phyloP scores from a whole-genome alignment of 92 coral and sea anemone species.

The Heliopora coerulea region DNA sequence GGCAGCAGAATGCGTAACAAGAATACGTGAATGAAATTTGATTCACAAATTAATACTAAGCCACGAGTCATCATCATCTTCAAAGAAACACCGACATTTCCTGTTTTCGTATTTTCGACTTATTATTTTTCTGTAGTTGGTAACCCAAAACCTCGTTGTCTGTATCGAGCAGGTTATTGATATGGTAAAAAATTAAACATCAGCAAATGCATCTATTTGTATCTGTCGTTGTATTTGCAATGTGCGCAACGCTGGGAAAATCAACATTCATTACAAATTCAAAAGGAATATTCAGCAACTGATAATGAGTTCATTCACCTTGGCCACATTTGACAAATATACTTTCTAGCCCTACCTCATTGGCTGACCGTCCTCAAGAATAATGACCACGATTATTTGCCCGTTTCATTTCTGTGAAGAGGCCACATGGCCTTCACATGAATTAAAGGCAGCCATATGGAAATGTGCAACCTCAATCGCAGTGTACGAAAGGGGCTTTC shows the following conservation, averaged over 20 bases:
- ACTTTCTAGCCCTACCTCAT: too few species aligned
- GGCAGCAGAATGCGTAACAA: too few species aligned
- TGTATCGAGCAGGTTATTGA: too few species aligned
- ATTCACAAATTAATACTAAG: background rate
- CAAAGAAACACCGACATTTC: constrained; percentile 27
- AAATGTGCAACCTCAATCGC: background rate
- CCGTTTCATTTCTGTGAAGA: too few species aligned
- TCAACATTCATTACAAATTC: constrained; percentile 7
- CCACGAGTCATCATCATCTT: constrained; percentile 31
- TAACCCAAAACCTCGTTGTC: too few species aligned
- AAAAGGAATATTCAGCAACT: constrained; percentile 2
- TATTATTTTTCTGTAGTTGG: too few species aligned
- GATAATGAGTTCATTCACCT: constrained; percentile 5
- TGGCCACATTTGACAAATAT: background rate
- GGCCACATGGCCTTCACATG: too few species aligned
- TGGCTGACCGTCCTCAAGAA: too few species aligned
- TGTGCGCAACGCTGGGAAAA: background rate
- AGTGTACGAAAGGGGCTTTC: constrained; percentile 1
- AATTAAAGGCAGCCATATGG: background rate
- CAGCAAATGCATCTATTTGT: too few species aligned
- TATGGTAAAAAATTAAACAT: too few species aligned
- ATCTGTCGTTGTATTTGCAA: background rate
- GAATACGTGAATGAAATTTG: constrained; percentile 15
- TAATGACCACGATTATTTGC: too few species aligned
- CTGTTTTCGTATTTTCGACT: background rate